Conservation (phyloP, 2,888 invertebrate species). For the Aquatica leii region DNA sequence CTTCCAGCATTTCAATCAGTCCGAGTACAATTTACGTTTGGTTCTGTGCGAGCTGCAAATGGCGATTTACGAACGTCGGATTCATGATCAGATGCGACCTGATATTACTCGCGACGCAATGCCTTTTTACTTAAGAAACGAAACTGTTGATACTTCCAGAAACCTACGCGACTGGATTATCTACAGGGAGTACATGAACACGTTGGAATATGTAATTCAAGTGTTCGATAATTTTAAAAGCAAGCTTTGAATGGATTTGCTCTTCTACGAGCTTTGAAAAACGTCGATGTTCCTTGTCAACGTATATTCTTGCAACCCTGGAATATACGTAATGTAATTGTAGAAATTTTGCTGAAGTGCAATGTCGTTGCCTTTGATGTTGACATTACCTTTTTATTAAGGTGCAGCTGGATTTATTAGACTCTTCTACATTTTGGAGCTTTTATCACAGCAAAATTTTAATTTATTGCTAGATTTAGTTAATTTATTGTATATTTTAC, state of each 20-base stretch:
- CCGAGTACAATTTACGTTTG: slow-evolving; percentile 68
- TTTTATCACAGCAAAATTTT: slow-evolving; percentile 39
- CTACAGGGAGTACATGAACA: slow-evolving; percentile 70
- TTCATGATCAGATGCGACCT: slow-evolving; percentile 59
- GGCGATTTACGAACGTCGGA: slow-evolving; percentile 63
- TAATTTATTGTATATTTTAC: slow-evolving; percentile 40
- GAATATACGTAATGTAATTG: slow-evolving; percentile 17
- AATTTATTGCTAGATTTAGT: slow-evolving; percentile 35
- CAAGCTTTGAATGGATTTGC: slow-evolving; percentile 26
- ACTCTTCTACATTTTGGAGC: slow-evolving; percentile 35
- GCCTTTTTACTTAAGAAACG: slow-evolving; percentile 56
- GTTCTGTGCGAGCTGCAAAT: slow-evolving; percentile 76
- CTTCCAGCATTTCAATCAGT: slow-evolving; percentile 64
- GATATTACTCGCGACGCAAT: slow-evolving; percentile 62
- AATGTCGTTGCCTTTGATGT: slow-evolving; percentile 25
- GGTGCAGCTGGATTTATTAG: slow-evolving; percentile 30
- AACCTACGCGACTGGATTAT: slow-evolving; percentile 69
- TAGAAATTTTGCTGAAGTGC: slow-evolving; percentile 25
- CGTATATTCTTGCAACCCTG: slow-evolving; percentile 27
- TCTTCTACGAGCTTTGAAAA: slow-evolving; percentile 18
- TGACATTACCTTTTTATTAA: slow-evolving; percentile 26
- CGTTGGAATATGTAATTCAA: slow-evolving; percentile 66
- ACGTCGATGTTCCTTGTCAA: slow-evolving; percentile 30
- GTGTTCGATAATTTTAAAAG: slow-evolving; percentile 59
- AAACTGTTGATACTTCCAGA: slow-evolving; percentile 56